A percentile compares a stretch with the other conserved stretches of the same genome.
Conservation (phyloP, 1,140 invertebrate genomes). For the Bacillus rossius region DNA sequence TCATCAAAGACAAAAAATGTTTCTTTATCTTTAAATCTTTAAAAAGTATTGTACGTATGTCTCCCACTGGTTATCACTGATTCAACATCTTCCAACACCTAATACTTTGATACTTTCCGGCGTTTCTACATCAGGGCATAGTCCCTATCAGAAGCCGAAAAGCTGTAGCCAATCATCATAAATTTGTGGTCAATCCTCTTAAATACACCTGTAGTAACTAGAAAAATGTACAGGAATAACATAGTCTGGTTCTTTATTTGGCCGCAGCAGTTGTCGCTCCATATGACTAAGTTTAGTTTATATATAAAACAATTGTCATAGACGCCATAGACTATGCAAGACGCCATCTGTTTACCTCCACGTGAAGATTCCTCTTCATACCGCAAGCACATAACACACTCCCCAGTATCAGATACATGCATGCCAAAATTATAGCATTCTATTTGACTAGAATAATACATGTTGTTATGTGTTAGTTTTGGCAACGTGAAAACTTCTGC, state of each 20-base stretch:
- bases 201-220: constrained; percentile 13
- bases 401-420: neutral
- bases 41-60: constrained; percentile 12
- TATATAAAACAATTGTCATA: neutral
- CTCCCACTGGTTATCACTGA: constrained; percentile 7
- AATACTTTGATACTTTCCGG: constrained; percentile 13
- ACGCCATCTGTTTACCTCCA: too few species aligned
- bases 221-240: constrained; percentile 16
- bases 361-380: too few species aligned
- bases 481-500: constrained; percentile 22
- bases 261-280: constrained; percentile 23
- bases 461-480: constrained; percentile 22
- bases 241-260: constrained; percentile 25
- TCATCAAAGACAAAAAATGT: too few species aligned
- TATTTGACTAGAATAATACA: constrained; percentile 23
- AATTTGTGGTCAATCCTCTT: constrained; percentile 19
- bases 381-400: neutral
- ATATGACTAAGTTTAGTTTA: constrained; percentile 14
- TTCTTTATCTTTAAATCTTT: neutral
- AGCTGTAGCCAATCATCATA: constrained; percentile 20
- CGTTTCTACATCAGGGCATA: constrained; percentile 18
- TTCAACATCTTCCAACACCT: constrained; percentile 6
- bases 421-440: constrained; percentile 22
- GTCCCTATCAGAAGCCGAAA: constrained; percentile 17
- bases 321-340: too few species aligned